Conservation (phyloP, 2,888 invertebrate species). For the Meganola albula region DNA sequence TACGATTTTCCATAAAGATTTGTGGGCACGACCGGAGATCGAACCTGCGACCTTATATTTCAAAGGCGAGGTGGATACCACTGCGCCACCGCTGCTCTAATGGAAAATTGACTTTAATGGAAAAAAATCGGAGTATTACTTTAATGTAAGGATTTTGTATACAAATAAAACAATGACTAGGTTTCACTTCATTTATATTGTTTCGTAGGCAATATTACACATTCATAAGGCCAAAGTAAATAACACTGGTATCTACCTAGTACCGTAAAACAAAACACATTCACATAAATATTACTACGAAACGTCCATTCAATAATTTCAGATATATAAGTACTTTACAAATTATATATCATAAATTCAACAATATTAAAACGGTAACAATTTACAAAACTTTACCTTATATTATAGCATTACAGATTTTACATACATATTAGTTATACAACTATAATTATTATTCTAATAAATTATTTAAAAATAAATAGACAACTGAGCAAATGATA, state of each 20-base stretch:
- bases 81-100: too few species aligned
- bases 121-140: too few species aligned
- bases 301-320: slow-evolving; percentile 35
- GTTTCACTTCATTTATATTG: slow-evolving; percentile 59
- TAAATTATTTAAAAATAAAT: slow-evolving; percentile 15
- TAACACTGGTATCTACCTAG: slow-evolving; percentile 20
- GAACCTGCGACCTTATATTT: too few species aligned
- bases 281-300: slow-evolving; percentile 33
- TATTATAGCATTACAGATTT: slow-evolving; percentile 41
- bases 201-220: slow-evolving; percentile 66
- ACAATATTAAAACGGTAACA: slow-evolving; percentile 71
- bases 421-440: slow-evolving; percentile 36
- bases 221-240: slow-evolving; percentile 59
- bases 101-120: too few species aligned
- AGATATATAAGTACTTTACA: slow-evolving; percentile 49
- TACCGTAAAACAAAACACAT: slow-evolving; percentile 28
- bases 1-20: too few species aligned
- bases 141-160: too few species aligned
- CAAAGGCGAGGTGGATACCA: too few species aligned
- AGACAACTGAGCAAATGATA: slow-evolving; percentile 26
- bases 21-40: too few species aligned
- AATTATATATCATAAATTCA: slow-evolving; percentile 57
- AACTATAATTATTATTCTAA: slow-evolving; percentile 23
- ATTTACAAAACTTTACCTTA: slow-evolving; percentile 58
- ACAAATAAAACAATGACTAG: slow-evolving; percentile 28